phyloP scores from a whole-genome alignment of 35 echinoderm and acorn worm species.

The Amphiura filiformis region DNA sequence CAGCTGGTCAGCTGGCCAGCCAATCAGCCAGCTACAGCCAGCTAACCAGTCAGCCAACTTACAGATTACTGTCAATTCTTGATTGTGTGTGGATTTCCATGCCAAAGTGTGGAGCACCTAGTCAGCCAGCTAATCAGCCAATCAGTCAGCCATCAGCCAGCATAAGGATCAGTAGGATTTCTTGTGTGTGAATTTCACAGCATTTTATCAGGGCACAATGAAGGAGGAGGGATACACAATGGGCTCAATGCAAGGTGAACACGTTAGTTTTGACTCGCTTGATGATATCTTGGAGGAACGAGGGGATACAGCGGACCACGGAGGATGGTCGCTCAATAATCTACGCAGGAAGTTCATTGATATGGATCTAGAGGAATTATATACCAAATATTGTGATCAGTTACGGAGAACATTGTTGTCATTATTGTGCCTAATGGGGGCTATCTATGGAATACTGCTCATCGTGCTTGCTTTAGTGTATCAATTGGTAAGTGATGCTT shows the following conservation, averaged over 20 bases:
- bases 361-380: conserved; percentile 85
- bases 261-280: conserved; percentile 76
- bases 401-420: conserved; percentile 62
- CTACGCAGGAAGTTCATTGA: conserved; percentile 73
- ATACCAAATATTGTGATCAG: conserved; percentile 76
- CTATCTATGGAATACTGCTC: conserved; percentile 47
- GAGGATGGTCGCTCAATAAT: conserved; percentile 58
- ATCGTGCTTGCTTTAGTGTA: conserved; percentile 33
- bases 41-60: no score
- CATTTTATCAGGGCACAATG: conserved; percentile 43
- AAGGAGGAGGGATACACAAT: conserved; percentile 83
- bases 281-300: conserved; percentile 81
- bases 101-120: no score
- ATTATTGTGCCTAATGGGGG: conserved; percentile 66
- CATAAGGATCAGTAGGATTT: no score
- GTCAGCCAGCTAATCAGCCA: no score
- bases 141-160: no score
- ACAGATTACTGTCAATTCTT: no score
- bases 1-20: no score
- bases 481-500: conserved; percentile 41
- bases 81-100: no score
- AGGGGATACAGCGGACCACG: conserved; percentile 61
- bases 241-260: conserved; percentile 78
- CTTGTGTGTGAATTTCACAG: no score
- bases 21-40: no score